Evolutionary conservation across 30 jellyfish, hydroid and myxozoan species (phyloP), one percentile per base, ranked within the genome.

Genomic region (Catostylus mosaicus): DNA sequence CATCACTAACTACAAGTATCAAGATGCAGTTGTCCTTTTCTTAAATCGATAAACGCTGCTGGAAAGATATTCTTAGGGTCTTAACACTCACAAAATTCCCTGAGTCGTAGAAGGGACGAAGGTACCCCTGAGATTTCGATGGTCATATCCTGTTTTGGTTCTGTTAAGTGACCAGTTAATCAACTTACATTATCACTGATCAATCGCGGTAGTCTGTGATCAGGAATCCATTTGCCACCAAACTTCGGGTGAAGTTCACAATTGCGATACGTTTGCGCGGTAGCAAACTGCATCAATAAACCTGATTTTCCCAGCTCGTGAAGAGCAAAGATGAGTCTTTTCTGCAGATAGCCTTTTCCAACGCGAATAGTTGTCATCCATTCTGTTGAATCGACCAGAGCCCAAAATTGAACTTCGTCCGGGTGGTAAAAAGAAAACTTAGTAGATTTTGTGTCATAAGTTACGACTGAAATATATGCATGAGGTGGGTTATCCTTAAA

Each of bases 361-460:
- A 68, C 38, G 8, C 80, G 80, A 3, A 68, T 46, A 23, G 80
- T 37, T 37, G 80, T 68, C 26, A 1, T 68, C 80, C 80, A 68
- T 18, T 18, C 37, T 38, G 4, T 4, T 6, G 80, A 68, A 46
- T 68, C 27, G 30, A 68, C 56, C 4, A 68, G 12, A 1, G 80
- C 38, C 80, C 80, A 68, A 16, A 68, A 68, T 6, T 46, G 57
- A 16, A 5, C 37, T 26, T 33, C 65, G 37, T n/a, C 5, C 16
- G 37, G 11, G 36, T 30, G 29, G 26, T n/a, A 8, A 4, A 36
- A 26, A 4, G 59, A 6, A 3, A 33, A 26, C 5, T 26, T 0
- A 14, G 20, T 37, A 34, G 64, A 34, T 20, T 18, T 16, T 23
- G 63, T 8, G 40, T 68, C 80, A 18, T 68, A 68, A 24, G 40